Evolutionary conservation across 2,113 vertebrate genomes (phyloP), one percentile per base, ranked within the genome.

Genomic region (Hepsetus odoe): DNA sequence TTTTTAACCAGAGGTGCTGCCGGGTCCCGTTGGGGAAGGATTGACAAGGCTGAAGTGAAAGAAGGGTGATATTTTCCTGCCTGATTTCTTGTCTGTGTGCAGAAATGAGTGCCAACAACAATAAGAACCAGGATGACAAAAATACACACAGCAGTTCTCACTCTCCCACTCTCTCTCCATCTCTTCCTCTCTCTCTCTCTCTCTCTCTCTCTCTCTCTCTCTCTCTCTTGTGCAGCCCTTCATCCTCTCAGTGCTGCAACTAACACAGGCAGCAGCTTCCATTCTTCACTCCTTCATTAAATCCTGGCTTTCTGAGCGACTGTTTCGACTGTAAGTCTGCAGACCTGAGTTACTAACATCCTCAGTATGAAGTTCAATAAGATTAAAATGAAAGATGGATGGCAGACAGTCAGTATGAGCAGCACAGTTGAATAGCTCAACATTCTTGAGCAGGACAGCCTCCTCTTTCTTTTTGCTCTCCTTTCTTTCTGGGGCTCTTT

Each of bases 61-160:
- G 20, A 49, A 66, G 76, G 77, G 78, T 87, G 70, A 62, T 20
- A 71, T 88, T 86, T 58, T 82, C 46, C 46, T 44, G 81, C 79
- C 22, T 69, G 59, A 32, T 4, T 26, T 49, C 53, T 12, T 76
- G 28, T 1, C 28, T 76, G 49, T 59, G 72, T 66, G 55, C 22
- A 72, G 78, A 77, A 73, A 72, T 35, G 13, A 33, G 51, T 73
- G 85, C 86, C 87, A 88, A 88, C 85, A 74, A 86, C 77, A 89
- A 35, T 44, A 68, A 28, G 44, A 61, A 49, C 77, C 69, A 16
- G 35, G 28, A 61, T 55, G 20, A 82, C 18, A 58, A 42, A 76
- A n/a, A 56, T 28, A 71, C 76, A 44, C 61, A 33, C 10, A 35
- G 35, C 26, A 28, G 49, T 16, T 2, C 7, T 32, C 16, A 10